Conservation (phyloP, 2,113 vertebrate genomes). For the Elephas maximus region DNA sequence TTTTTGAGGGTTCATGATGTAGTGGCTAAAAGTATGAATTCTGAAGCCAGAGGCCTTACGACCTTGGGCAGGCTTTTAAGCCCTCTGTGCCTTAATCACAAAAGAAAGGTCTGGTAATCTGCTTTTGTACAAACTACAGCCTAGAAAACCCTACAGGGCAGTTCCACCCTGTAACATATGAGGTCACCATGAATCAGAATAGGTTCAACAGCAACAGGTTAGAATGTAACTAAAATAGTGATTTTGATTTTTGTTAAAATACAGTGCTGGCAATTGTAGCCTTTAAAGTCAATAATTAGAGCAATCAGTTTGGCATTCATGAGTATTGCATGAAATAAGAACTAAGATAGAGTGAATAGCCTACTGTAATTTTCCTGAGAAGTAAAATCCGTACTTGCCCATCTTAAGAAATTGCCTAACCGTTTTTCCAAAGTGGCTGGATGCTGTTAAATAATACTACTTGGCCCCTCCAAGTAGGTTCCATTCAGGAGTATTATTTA, state of each 20-base stretch:
- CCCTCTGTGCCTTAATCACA: neutral
- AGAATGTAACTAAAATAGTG: constrained; percentile 6
- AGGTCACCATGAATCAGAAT: too few species aligned
- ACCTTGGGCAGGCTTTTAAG: neutral
- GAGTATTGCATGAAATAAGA: neutral
- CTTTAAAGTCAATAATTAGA: constrained; percentile 10
- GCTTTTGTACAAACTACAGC: too few species aligned
- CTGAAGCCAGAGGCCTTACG: neutral
- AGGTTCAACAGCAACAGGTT: too few species aligned
- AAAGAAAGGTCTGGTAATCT: too few species aligned
- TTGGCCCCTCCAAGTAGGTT: neutral
- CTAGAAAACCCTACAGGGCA: too few species aligned
- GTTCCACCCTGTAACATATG: too few species aligned
- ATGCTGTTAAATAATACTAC: neutral
- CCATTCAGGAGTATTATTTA: neutral
- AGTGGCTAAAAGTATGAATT: neutral
- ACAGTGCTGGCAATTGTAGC: neutral
- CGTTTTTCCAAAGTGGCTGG: neutral
- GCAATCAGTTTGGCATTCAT: neutral
- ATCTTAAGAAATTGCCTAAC: neutral
- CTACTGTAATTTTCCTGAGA: neutral
- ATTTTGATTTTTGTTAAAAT: constrained; percentile 49
- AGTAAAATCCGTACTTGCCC: neutral
- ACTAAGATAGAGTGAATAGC: neutral
- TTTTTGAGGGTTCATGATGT: neutral